Conservation (phyloP, 2,888 invertebrate species). For the Lithophane leautieri region DNA sequence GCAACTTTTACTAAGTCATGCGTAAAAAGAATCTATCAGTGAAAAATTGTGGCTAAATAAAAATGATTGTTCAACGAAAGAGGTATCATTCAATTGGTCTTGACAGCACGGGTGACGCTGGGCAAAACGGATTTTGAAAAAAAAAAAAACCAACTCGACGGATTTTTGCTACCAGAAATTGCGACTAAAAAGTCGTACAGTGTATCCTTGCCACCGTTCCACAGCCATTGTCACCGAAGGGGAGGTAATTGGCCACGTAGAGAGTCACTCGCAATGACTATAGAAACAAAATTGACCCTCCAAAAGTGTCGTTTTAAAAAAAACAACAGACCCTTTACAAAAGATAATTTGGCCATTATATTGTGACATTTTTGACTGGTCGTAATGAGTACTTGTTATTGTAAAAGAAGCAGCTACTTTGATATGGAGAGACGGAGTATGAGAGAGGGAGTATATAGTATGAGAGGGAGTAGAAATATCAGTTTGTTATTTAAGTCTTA, state of each 20-base stretch:
- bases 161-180: background rate
- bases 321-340: conserved; percentile 47
- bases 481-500: background rate
- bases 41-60: no score
- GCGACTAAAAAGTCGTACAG: conserved; percentile 43
- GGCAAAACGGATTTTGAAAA: no score
- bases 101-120: no score
- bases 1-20: no score
- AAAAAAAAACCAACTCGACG: no score
- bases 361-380: conserved; percentile 52
- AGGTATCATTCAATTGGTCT: no score
- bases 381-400: conserved; percentile 54
- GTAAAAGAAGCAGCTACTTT: conserved; percentile 24
- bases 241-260: conserved; percentile 78
- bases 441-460: background rate
- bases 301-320: conserved; percentile 47
- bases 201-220: conserved; percentile 7
- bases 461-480: conserved; percentile 21
- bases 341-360: conserved; percentile 58
- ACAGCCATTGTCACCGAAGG: conserved; percentile 43
- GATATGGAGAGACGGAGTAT: no score
- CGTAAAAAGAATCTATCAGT: no score
- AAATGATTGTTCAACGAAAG: no score
- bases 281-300: conserved; percentile 73
- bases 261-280: conserved; percentile 69